Percentiles rank a stretch among this genome's conserved stretches.
These are phyloP conservation scores for Muscidifurax raptorellus DNA, from an alignment of 1,140 invertebrate genomes.

Conservation along the genomic window DNA sequence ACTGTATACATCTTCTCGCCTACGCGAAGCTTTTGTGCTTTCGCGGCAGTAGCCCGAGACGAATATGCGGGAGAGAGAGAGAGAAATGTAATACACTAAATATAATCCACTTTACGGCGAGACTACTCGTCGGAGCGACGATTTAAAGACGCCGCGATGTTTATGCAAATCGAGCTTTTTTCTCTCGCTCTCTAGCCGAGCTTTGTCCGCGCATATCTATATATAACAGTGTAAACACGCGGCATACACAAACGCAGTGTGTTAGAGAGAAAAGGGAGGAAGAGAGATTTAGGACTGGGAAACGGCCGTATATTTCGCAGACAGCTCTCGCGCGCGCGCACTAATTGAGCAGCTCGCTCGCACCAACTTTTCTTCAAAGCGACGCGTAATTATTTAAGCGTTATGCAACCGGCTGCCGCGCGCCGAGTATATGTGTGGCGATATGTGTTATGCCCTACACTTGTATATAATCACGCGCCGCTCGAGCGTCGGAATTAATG, in stretches of 20 bases:
- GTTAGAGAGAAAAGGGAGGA: neutral
- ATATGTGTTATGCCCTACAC: neutral
- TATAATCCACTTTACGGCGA: neutral
- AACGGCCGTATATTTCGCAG: neutral
- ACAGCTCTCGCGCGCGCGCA: constrained; percentile 1
- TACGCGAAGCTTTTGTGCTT: neutral
- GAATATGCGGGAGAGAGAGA: too few relatives aligned
- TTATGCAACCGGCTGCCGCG: neutral
- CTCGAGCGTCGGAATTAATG: constrained; percentile 35
- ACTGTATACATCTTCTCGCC: neutral
- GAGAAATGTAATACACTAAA: neutral
- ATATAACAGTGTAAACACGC: neutral
- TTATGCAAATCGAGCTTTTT: too few relatives aligned
- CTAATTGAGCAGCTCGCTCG: constrained; percentile 12
- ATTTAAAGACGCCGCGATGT: too few relatives aligned
- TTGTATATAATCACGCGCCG: too few relatives aligned
- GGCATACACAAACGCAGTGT: neutral
- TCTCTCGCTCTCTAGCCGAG: too few relatives aligned
- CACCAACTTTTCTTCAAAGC: constrained; percentile 25
- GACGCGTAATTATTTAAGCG: constrained; percentile 37
- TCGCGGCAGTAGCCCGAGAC: too few relatives aligned
- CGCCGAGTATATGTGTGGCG: neutral
- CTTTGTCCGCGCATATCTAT: too few relatives aligned
- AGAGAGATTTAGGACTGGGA: neutral
- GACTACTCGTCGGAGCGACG: too few relatives aligned